Conservation (phyloP, 2,797 vertebrate species). For the Pantherophis alleghaniensis region DNA sequence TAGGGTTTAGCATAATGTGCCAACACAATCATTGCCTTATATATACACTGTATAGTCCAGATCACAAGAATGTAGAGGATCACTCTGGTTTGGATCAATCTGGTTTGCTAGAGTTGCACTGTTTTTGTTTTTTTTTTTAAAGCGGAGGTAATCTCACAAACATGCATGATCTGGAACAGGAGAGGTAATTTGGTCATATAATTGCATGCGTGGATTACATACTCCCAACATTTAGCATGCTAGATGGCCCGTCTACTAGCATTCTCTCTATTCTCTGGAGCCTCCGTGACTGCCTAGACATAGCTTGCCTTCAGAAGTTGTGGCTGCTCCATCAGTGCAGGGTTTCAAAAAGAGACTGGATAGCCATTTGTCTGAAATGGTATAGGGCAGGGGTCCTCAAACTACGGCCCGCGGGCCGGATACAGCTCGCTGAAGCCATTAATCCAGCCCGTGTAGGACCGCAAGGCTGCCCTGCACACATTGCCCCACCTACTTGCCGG, state of each 20-base stretch:
- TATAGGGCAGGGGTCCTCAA: no score
- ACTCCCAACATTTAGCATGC: not conserved
- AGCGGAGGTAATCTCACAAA: not conserved
- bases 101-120: not conserved
- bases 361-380: no score
- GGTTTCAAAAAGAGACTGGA: no score
- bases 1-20: not conserved
- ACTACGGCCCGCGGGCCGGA: no score
- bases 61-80: not conserved
- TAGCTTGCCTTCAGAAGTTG: no score
- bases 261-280: not conserved
- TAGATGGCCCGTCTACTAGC: not conserved
- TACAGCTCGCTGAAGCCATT: no score
- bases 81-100: not conserved
- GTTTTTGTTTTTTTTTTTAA: not conserved
- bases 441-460: no score
- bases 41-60: not conserved
- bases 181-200: not conserved
- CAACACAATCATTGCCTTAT: not conserved
- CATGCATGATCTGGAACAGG: not conserved
- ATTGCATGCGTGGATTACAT: not conserved
- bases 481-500: no score
- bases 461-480: no score
- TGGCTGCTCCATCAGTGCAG: no score
- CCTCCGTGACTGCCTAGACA: not conserved